Percentiles rank a stretch among this genome's conserved stretches.
These are phyloP conservation scores for Osedax frankpressi DNA, from an alignment of 2,888 invertebrate genomes.

Conservation along the genomic window DNA sequence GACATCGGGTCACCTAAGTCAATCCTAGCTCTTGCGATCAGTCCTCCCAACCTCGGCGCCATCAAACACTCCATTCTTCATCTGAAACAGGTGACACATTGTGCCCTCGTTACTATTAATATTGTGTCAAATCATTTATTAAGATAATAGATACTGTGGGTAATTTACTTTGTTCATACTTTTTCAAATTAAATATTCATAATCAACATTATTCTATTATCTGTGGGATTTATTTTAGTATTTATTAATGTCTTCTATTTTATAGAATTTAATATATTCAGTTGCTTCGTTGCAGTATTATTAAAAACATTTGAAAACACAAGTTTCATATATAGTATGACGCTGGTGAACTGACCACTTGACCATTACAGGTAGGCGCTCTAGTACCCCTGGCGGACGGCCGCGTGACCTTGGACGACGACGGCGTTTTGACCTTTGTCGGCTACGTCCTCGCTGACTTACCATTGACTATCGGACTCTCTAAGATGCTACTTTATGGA, in stretches of 20 bases:
- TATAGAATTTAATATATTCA: no score
- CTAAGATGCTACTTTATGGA: slow-evolving; percentile 73
- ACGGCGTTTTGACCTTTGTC: slow-evolving; percentile 76
- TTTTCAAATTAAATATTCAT: no score
- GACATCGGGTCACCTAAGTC: slow-evolving; percentile 68
- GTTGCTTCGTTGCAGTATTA: no score
- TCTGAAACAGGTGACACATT: slow-evolving; percentile 63
- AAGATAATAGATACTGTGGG: no score
- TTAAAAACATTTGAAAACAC: no score
- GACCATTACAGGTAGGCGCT: slow-evolving; percentile 58
- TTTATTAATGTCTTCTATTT: no score
- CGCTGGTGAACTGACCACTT: not conserved
- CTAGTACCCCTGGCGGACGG: slow-evolving; percentile 55
- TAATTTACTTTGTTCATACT: no score
- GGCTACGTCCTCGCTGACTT: slow-evolving; percentile 69
- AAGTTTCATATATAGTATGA: no score
- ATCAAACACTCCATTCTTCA: slow-evolving; percentile 68
- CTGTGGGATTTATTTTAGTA: no score
- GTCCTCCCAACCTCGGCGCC: slow-evolving; percentile 70
- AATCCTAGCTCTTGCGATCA: slow-evolving; percentile 68
- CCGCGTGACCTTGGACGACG: slow-evolving; percentile 48
- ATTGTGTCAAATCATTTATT: no score
- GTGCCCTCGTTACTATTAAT: no score
- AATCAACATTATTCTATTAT: no score
- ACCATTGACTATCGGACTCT: slow-evolving; percentile 67